Conservation (phyloP, 2,113 vertebrate species). For the Podarcis cretensis region DNA sequence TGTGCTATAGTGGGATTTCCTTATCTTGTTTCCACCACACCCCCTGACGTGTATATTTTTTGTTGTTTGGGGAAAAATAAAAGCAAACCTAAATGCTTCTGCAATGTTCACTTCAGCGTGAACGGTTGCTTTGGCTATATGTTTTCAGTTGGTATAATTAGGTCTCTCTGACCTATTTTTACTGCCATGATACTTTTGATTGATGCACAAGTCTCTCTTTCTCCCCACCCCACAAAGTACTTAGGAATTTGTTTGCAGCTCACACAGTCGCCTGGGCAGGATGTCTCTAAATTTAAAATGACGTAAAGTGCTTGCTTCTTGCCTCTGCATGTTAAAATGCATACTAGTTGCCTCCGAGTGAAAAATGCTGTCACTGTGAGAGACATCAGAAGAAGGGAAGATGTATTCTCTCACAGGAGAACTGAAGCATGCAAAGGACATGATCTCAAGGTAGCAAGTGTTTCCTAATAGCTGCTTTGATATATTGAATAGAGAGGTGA, state of each 20-base stretch:
- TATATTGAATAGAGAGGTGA: conserved; percentile 19
- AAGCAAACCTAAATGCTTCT: not conserved
- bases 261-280: conserved; percentile 1
- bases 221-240: not conserved
- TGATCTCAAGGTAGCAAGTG: conserved; percentile 19
- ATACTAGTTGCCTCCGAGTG: not conserved
- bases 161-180: not conserved
- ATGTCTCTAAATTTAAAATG: conserved; percentile 32
- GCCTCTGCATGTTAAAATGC: conserved; percentile 4
- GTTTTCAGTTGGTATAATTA: not conserved
- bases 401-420: not conserved
- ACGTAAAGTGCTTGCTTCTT: conserved; percentile 18
- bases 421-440: conserved; percentile 30
- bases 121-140: not conserved
- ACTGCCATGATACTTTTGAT: conserved; percentile 16
- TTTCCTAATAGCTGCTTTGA: conserved; percentile 14
- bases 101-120: not conserved
- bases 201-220: not conserved
- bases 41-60: not conserved
- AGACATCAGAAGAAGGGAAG: conserved; percentile 13
- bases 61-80: not conserved
- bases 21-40: not conserved
- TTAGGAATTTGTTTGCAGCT: not conserved
- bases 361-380: not conserved
- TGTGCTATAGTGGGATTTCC: not conserved